phyloP scores from a whole-genome alignment of 1,140 invertebrate species.

The Bathynomus jamesi region DNA sequence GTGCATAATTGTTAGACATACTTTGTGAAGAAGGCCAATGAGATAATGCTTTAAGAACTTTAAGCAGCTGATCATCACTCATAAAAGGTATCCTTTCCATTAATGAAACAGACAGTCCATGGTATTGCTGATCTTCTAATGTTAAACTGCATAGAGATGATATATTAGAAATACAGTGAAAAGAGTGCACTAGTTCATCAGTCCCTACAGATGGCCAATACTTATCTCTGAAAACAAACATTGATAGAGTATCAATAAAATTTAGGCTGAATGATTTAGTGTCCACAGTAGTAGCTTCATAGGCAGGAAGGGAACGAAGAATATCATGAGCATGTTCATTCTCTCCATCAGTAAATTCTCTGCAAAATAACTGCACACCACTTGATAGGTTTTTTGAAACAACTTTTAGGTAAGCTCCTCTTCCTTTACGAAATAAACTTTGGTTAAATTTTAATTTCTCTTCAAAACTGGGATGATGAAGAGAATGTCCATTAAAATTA shows the following conservation, averaged over 20 bases:
- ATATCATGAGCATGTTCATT: conserved; percentile 37
- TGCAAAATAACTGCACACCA: background rate
- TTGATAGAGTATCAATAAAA: background rate
- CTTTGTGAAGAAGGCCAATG: conserved; percentile 28
- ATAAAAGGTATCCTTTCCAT: conserved; percentile 12
- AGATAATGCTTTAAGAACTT: conserved; percentile 23
- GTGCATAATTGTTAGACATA: conserved; percentile 15
- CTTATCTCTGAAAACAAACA: background rate
- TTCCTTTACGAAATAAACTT: background rate
- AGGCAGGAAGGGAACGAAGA: conserved; percentile 31
- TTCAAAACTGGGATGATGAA: background rate
- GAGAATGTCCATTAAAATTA: too few species aligned
- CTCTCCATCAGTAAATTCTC: conserved; percentile 37
- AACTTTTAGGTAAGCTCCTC: background rate
- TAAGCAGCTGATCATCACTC: conserved; percentile 26
- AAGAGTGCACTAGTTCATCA: background rate
- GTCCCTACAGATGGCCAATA: background rate
- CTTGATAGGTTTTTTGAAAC: background rate
- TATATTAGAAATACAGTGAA: background rate
- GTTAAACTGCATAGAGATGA: background rate
- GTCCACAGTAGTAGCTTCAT: conserved; percentile 28
- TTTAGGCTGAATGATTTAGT: background rate
- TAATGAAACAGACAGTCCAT: conserved; percentile 12
- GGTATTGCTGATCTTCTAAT: conserved; percentile 17
- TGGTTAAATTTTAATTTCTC: background rate